phyloP scores from a whole-genome alignment of 2,113 vertebrate genomes.

The Orientallactaga bullata region DNA sequence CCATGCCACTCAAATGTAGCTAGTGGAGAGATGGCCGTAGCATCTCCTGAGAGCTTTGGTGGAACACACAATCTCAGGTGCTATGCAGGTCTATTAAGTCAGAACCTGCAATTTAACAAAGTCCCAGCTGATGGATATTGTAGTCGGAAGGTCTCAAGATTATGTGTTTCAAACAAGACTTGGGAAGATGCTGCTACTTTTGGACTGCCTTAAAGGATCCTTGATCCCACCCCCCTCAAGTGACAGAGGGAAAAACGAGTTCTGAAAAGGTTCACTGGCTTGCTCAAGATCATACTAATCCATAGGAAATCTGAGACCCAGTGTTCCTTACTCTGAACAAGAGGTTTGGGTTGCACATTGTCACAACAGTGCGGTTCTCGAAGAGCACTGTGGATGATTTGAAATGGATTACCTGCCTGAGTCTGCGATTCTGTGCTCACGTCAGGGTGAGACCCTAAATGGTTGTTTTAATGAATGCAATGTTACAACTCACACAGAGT shows the following conservation, averaged over 20 bases:
- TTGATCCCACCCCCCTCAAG: background rate
- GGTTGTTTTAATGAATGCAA: slow-evolving; percentile 81
- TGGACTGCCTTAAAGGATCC: background rate
- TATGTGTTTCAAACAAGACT: slow-evolving; percentile 1
- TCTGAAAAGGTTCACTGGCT: background rate
- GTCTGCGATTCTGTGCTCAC: slow-evolving; percentile 1
- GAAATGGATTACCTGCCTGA: background rate
- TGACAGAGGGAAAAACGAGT: background rate
- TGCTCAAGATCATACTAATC: background rate
- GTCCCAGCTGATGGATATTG: background rate
- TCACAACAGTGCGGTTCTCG: background rate
- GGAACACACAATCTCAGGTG: background rate
- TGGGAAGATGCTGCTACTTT: background rate
- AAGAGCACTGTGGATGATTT: background rate
- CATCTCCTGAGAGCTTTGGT: background rate
- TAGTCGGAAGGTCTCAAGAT: background rate
- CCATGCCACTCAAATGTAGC: background rate
- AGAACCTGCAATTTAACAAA: background rate
- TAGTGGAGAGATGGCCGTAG: background rate
- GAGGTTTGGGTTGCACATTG: background rate
- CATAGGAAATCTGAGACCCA: background rate
- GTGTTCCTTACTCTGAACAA: background rate
- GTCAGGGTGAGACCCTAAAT: slow-evolving; percentile 73
- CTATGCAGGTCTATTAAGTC: background rate
- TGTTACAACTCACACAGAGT: slow-evolving; percentile 84